phyloP scores from a whole-genome alignment of 2,113 vertebrate genomes.

The Neotragus moschatus region DNA sequence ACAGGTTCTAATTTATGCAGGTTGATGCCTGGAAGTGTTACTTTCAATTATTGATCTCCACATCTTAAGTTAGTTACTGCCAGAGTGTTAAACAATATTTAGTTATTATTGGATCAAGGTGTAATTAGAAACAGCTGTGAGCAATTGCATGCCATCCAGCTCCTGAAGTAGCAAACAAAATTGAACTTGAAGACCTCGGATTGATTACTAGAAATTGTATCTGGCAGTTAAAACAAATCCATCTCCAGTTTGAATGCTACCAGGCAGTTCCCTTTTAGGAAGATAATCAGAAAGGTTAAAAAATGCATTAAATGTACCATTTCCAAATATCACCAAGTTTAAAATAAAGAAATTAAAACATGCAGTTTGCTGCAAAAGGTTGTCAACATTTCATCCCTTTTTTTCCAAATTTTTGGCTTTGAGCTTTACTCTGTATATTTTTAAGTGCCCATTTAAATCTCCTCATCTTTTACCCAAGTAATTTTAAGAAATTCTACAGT shows the following conservation, averaged over 20 bases:
- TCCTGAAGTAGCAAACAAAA: neutral
- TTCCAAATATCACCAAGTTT: neutral
- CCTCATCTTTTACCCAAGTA: neutral
- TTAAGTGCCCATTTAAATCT: neutral
- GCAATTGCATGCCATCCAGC: neutral
- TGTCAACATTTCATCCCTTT: neutral
- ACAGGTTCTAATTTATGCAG: neutral
- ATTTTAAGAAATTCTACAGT: neutral
- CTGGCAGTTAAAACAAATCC: neutral
- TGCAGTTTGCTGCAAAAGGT: neutral
- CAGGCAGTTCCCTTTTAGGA: neutral
- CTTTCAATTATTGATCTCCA: neutral
- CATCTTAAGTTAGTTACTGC: neutral
- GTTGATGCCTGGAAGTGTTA: neutral
- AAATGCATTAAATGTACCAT: neutral
- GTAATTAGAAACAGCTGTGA: conserved; percentile 44
- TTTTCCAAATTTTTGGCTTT: neutral
- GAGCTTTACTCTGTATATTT: neutral
- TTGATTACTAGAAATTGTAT: neutral
- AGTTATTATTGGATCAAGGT: conserved; percentile 11
- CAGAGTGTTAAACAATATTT: conserved; percentile 14
- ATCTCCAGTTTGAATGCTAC: neutral
- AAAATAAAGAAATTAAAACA: neutral
- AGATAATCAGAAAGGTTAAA: conserved; percentile 4
- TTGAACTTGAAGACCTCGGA: neutral